Conservation (phyloP, 2,113 vertebrate species). For the Agapornis roseicollis region DNA sequence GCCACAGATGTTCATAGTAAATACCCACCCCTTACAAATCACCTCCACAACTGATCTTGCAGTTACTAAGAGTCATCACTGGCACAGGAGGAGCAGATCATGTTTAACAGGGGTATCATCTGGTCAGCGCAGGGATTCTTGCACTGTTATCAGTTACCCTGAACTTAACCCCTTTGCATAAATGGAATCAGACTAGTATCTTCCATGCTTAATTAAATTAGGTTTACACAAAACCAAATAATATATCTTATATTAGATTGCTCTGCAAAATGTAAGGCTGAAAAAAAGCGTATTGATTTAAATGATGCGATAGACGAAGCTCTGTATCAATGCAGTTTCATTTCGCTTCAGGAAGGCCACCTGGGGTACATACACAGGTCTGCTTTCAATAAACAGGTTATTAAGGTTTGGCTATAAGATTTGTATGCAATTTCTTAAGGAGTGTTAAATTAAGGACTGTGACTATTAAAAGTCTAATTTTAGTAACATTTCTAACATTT, state of each 20-base stretch:
- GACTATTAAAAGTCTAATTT: not conserved
- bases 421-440: not conserved
- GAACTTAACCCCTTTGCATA: not conserved
- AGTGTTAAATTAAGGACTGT: not conserved
- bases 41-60: not conserved
- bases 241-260: not conserved
- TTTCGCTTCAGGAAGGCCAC: not conserved
- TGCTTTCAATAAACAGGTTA: not conserved
- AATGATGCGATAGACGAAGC: not conserved
- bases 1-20: not conserved
- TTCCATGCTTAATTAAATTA: not conserved
- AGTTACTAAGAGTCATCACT: not conserved
- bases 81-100: not conserved
- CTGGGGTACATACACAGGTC: not conserved
- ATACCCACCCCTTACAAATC: not conserved
- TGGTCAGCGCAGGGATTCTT: not conserved
- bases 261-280: not conserved
- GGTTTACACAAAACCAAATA: not conserved
- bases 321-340: not conserved
- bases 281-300: not conserved
- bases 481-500: not conserved
- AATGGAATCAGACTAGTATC: not conserved
- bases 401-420: not conserved
- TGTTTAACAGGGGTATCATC: fast-evolving
- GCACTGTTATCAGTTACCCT: not conserved